These are phyloP conservation scores for Agrilus biguttatus DNA, from an alignment of 2,888 invertebrate species.

Conservation along the genomic window DNA sequence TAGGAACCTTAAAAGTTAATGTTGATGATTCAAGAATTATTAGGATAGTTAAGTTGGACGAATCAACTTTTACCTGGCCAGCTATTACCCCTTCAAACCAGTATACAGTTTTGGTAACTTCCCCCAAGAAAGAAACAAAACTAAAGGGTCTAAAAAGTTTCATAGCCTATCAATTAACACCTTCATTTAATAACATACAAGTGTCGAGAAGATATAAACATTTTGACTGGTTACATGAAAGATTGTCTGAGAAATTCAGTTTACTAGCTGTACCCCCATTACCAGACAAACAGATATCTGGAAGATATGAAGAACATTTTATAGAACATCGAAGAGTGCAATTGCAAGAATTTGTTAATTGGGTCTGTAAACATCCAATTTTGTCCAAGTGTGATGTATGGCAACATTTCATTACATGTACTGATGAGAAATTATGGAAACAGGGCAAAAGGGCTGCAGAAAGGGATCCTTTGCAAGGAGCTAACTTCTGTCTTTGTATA, in stretches of 20 bases:
- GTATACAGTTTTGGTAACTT: constrained; percentile 77
- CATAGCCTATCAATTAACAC: constrained; percentile 92
- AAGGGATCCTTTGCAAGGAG: constrained; percentile 79
- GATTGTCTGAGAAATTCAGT: constrained; percentile 85
- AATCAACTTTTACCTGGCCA: constrained; percentile 65
- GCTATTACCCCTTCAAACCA: constrained; percentile 43
- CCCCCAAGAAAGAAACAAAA: constrained; percentile 95
- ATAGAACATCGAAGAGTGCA: constrained; percentile 89
- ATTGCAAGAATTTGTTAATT: constrained; percentile 90
- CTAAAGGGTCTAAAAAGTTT: constrained; percentile 95
- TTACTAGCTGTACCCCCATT: constrained; percentile 91
- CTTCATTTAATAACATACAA: constrained; percentile 86
- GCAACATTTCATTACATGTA: constrained; percentile 94
- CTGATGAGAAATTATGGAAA: constrained; percentile 97
- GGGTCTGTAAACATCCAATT: constrained; percentile 93
- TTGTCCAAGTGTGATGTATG: constrained; percentile 84
- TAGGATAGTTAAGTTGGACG: constrained; percentile 52
- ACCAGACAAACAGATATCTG: constrained; percentile 96
- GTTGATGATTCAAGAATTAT: constrained; percentile 60
- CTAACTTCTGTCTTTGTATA: constrained; percentile 81
- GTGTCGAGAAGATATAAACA: constrained; percentile 94
- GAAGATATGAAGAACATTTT: constrained; percentile 92
- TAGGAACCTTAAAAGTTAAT: constrained; percentile 56
- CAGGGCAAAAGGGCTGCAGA: constrained; percentile 90
- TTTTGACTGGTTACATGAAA: constrained; percentile 96